Evolutionary conservation across 2,113 vertebrate genomes (phyloP), one percentile per base, ranked within the genome.

Genomic region (Pachypanchax playfairii): DNA sequence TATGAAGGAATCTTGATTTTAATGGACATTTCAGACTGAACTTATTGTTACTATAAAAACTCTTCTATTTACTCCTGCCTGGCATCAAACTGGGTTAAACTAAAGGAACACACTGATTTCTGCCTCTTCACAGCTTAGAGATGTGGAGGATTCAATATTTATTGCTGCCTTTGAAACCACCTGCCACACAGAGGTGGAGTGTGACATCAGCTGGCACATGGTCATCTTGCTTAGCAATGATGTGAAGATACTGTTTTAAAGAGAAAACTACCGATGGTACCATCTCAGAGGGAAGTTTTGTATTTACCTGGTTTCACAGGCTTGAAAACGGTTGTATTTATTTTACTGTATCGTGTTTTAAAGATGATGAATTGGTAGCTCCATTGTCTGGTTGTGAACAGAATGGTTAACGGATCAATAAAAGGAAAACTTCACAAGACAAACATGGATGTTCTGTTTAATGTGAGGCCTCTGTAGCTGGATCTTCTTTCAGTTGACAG

Each of bases 271-370:
- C 0, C 3, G 4, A 44, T 6, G 46, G 38, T 11, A 44, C 18
- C 48, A 76, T 20, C 70, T 58, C 26, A 18, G 54, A 1, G 4
- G 52, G 62, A 57, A 18, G 1, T 41, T 44, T 25, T 79, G n/a
- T 74, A 85, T 81, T 83, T 69, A 83, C 82, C 77, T 87, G 87
- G 85, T 89, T 87, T 85, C 83, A 89, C 83, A 89, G 87, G 85
- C 70, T 53, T 24, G 36, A 60, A 53, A 14, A 0, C 3, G 22
- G 66, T 81, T 77, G 87, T 76, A 86, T 39, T 85, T 83, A 50
- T 86, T 85, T 73, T 63, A 77, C 58, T 84, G 77, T 81, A 69
- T 65, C n/a, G 25, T 64, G 26, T 69, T 72, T 53, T 33, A 14
- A 60, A 36, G 56, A 52, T 15, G 15, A 13, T 28, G 46, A 64